Evolutionary conservation across 1,140 invertebrate genomes (phyloP), one percentile per base, ranked within the genome.

Genomic region (Eurosta solidaginis): DNA sequence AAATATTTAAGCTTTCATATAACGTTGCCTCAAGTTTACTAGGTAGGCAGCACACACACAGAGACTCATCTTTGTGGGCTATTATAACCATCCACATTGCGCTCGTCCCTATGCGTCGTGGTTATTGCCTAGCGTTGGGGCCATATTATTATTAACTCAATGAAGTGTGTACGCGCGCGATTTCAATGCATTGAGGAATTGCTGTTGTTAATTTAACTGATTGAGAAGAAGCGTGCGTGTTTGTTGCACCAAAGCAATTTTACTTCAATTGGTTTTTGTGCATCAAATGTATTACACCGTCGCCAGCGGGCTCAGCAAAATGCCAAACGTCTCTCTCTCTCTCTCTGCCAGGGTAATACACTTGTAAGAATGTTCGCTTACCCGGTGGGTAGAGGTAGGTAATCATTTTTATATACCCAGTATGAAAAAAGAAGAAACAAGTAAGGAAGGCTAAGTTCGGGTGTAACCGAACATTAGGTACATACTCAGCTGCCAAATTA

Each of bases 111-210:
- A 63, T 12, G n/a, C 4, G 45, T 17, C 14, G 14, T 47, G 14
- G 45, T 3, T 47, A 47, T n/a, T n/a, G n/a, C 45, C 14, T 47
- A 14, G 45, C 45, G 45, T n/a, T 22, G 29, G n/a, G 59, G 33
- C 29, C 59, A 68, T 68, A 68, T 68, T 68, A n/a, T n/a, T n/a
- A 68, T 68, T 68, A 68, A 68, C 59, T 68, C 59, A 68, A 68
- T 68, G 59, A 68, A 68, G 59, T 68, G 59, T 40, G 50, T n/a
- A n/a, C n/a, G n/a, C n/a, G 59, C 59, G 59, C 59, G 59, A 68
- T 5, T 9, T 29, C 59, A 40, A 33, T n/a, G 59, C 59, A 68
- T n/a, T 68, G 59, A 68, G 59, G n/a, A 40, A 68, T 36, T 68
- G 33, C 59, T n/a, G n/a, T n/a, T n/a, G n/a, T n/a, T 68, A 68